Percentiles rank a stretch among this genome's conserved stretches.
Conservation (phyloP, 2,888 invertebrate genomes). For the Chydorus sphaericus region DNA sequence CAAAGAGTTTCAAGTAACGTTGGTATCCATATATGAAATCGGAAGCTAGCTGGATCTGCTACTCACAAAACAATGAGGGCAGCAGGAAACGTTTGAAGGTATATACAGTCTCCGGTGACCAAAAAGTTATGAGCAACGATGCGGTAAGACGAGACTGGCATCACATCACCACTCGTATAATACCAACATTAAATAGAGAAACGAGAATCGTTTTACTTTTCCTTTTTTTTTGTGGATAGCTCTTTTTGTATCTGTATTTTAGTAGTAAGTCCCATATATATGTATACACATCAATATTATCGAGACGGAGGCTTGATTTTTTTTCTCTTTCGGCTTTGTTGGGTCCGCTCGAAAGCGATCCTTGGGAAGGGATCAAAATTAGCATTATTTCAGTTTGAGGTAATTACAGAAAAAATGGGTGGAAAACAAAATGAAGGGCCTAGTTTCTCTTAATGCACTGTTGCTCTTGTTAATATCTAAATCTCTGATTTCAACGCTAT, state of each 20-base stretch:
- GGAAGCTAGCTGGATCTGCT: no score
- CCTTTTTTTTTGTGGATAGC: neutral
- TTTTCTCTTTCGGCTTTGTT: neutral
- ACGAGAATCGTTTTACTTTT: neutral
- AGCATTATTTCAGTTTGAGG: no score
- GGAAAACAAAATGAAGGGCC: neutral
- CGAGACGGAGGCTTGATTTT: neutral
- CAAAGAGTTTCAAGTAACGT: no score
- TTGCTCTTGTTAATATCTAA: conserved; percentile 5
- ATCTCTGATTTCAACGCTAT: no score
- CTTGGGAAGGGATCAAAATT: neutral
- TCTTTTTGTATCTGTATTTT: neutral
- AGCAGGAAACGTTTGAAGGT: no score
- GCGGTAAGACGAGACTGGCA: no score
- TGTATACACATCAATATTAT: conserved; percentile 3
- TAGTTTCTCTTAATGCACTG: conserved; percentile 1
- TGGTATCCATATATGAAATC: no score
- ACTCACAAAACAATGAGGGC: no score
- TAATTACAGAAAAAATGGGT: neutral
- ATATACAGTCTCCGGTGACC: no score
- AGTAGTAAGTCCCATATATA: neutral
- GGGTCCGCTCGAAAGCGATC: neutral
- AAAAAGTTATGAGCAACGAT: no score
- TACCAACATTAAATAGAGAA: no score
- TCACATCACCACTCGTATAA: no score